Base-by-base conservation (phyloP, 2,113 vertebrate species). In the Astur gentilis region DNA sequence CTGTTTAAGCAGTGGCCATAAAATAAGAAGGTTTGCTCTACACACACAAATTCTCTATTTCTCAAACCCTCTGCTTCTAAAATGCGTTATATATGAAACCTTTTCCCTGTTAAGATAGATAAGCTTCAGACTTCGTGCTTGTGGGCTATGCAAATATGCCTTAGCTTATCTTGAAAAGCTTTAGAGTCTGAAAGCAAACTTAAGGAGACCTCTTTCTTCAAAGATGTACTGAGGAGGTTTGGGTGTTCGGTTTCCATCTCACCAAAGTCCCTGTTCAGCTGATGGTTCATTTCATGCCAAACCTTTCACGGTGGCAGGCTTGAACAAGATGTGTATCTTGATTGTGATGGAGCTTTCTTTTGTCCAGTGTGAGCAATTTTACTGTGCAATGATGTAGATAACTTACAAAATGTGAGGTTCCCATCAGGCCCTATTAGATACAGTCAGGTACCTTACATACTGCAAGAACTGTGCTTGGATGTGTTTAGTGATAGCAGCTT, bases 1-100 rank as follows among this genome's bases (percentile, higher is more conserved):
- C 16, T 45, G 1, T 61, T n/a, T 34, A 66, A 80, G 36, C 47
- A 16, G 15, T 34, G 34, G 32, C 61, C 11, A 0, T 1, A 2
- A 34, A 31, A 7, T 10, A 7, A 34, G 54, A 40, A 3, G 54
- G 26, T 11, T 86, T 77, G 22, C 13, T 66, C 8, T 70, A 11
- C 11, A 7, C 8, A 23, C 66, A 40, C 34, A 42, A 15, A 52
- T 83, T 38, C 2, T 32, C 32, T 22, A 29, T 22, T 60, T 83
- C 54, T 86, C 22, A 29, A 77, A 38, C 9, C 4, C 9, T 81
- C 27, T 52, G 42, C 44, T 47, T 50, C 77, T 83, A 40, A 90
- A 84, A 75, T 49, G 23, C 8, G 13, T 40, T 71, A 7, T 57
- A 2, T 36, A 38, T 49, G 60, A 58, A 75, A 64, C 16, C 14